phyloP scores from a whole-genome alignment of 2,797 vertebrate genomes.

The Synaphobranchus kaupii region DNA sequence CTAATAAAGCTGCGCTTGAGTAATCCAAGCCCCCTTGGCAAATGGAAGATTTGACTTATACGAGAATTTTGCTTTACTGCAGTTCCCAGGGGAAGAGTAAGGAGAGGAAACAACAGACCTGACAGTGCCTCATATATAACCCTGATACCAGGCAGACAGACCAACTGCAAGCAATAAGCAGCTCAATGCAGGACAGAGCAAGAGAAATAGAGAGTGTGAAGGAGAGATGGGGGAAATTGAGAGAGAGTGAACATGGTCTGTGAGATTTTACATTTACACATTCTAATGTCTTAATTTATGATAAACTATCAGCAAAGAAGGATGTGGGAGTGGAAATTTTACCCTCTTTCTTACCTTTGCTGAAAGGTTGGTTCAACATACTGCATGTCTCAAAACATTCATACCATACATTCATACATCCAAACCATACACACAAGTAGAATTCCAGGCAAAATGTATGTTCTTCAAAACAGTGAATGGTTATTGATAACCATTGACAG shows the following conservation, averaged over 20 bases:
- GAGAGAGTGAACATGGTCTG: constrained; percentile 1
- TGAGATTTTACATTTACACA: neutral
- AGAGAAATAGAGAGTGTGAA: neutral
- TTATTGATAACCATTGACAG: neutral
- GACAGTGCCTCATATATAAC: constrained; percentile 10
- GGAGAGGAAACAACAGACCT: constrained; percentile 9
- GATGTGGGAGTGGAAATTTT: neutral
- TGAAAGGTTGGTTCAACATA: neutral
- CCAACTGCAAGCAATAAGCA: neutral
- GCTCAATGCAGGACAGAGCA: constrained; percentile 6
- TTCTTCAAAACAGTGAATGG: neutral
- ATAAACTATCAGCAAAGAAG: neutral
- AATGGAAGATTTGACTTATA: constrained; percentile 28
- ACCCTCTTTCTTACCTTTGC: neutral
- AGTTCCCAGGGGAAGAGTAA: constrained; percentile 14
- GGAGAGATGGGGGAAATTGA: neutral
- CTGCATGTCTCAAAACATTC: neutral
- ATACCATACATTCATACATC: neutral
- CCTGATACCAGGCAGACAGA: neutral
- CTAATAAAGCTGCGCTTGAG: neutral
- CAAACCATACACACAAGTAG: neutral
- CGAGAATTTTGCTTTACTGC: constrained; percentile 26
- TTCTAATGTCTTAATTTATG: constrained; percentile 5
- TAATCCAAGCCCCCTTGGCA: constrained; percentile 16
- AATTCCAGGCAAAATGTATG: neutral